Conservation (phyloP, 2,113 vertebrate species). For the Dissostichus mawsoni region DNA sequence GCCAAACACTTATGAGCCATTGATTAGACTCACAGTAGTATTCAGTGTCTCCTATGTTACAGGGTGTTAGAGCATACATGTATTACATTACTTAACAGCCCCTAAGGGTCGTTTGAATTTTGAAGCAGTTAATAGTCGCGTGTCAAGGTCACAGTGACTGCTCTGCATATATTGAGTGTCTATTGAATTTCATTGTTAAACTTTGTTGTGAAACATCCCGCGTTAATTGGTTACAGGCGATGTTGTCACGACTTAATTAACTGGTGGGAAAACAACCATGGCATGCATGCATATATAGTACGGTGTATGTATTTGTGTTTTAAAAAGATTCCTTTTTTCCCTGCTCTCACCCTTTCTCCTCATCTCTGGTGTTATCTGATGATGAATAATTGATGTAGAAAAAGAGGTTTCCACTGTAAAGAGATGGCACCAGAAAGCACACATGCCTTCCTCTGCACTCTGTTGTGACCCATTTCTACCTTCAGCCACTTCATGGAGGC, state of each 20-base stretch:
- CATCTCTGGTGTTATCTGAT: constrained; percentile 47
- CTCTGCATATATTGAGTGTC: too few species aligned
- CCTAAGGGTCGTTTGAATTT: too few species aligned
- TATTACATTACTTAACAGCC: too few species aligned
- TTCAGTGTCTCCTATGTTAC: too few species aligned
- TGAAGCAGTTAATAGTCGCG: too few species aligned
- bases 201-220: too few species aligned
- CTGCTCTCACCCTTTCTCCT: neutral
- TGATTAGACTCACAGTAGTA: neutral
- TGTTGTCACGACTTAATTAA: too few species aligned
- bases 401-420: constrained; percentile 67
- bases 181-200: too few species aligned
- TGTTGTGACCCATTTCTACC: constrained; percentile 39
- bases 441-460: constrained; percentile 19
- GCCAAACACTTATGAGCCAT: neutral
- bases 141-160: too few species aligned
- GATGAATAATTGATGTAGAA: constrained; percentile 73
- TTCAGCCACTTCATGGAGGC: constrained; percentile 16
- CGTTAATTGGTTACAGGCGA: too few species aligned
- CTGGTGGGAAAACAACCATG: too few species aligned
- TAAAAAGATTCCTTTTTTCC: constrained; percentile 22
- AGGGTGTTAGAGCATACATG: too few species aligned
- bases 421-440: constrained; percentile 41
- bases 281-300: neutral
- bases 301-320: constrained; percentile 25